These are phyloP conservation scores for Cyrtorhinus lividipennis DNA, from an alignment of 1,140 invertebrate genomes.

Conservation along the genomic window DNA sequence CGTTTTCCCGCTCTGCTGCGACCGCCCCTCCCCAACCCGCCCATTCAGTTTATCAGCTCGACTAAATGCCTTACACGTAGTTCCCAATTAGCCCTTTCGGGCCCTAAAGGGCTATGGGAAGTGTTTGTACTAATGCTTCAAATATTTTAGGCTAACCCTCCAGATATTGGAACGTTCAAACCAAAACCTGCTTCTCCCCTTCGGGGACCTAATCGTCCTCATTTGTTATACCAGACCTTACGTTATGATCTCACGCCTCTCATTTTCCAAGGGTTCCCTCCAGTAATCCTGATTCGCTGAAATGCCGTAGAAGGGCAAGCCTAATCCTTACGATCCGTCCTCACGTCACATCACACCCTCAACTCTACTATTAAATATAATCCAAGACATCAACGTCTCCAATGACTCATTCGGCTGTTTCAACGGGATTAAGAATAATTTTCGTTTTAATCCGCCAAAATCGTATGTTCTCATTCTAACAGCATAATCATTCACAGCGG, in stretches of 20 bases:
- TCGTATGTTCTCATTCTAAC: no score
- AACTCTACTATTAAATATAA: no score
- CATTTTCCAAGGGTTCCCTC: not conserved
- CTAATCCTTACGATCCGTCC: no score
- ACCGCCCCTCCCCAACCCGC: not conserved
- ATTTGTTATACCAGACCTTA: not conserved
- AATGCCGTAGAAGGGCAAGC: no score
- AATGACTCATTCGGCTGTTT: no score
- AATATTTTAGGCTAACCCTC: conserved; percentile 7
- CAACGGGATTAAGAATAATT: no score
- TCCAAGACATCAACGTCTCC: no score
- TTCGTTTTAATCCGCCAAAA: no score
- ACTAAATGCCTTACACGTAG: conserved; percentile 5
- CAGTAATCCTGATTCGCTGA: not conserved
- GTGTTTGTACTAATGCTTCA: conserved; percentile 5
- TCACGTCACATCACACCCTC: no score
- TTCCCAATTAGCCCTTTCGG: not conserved
- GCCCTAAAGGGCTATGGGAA: not conserved
- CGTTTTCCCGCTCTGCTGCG: not conserved
- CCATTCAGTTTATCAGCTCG: not conserved
- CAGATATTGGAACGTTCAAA: conserved; percentile 1
- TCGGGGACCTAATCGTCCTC: not conserved
- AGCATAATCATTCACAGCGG: no score
- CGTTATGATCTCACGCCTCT: not conserved
- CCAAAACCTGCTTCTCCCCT: not conserved